Evolutionary conservation across 2,797 vertebrate genomes (phyloP), one percentile per base, ranked within the genome.

Genomic region (Triplophysa bombifrons): DNA sequence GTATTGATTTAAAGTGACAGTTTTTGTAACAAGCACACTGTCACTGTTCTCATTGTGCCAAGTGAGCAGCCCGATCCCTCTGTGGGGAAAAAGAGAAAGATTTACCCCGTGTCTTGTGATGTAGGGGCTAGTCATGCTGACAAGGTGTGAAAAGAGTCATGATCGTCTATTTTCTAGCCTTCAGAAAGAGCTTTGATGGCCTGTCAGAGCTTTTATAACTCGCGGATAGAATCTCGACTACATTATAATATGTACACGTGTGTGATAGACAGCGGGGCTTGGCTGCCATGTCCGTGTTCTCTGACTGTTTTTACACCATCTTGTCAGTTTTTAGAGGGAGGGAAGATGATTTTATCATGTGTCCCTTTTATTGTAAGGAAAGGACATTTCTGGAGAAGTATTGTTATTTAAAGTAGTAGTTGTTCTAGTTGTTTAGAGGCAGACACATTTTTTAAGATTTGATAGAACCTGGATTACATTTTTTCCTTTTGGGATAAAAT

Each of bases 121-220:
- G 79, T 84, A 88, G 66, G 88, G 88, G 81, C 82, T 82, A 90
- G 88, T 86, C 80, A 58, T 84, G 84, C 88, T 91, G 93, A 93
- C 90, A 86, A 91, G 88, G 91, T 92, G 91, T 92, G 91, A 92
- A 92, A 90, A 90, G 88, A 92, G 90, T 90, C 87, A 84, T 88
- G 90, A 92, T 91, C 87, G 82, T 84, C 87, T 85, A 87, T 90
- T 90, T 86, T 90, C 84, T 84, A 76, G 67, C 85, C 87, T 91
- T 92, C 89, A 92, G 86, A 90, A 90, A 88, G 88, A 84, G 85
- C 86, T 90, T 90, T 92, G 90, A 93, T 90, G 89, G 90, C 87
- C 86, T 89, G 89, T 79, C 90, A 90, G 89, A 78, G 80, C 51
- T 70, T 41, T 83, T 72, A 80, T 55, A 77, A 38, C 71, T 71